These are phyloP conservation scores for Exocentrus adspersus DNA, from an alignment of 2,888 invertebrate species.

Conservation along the genomic window DNA sequence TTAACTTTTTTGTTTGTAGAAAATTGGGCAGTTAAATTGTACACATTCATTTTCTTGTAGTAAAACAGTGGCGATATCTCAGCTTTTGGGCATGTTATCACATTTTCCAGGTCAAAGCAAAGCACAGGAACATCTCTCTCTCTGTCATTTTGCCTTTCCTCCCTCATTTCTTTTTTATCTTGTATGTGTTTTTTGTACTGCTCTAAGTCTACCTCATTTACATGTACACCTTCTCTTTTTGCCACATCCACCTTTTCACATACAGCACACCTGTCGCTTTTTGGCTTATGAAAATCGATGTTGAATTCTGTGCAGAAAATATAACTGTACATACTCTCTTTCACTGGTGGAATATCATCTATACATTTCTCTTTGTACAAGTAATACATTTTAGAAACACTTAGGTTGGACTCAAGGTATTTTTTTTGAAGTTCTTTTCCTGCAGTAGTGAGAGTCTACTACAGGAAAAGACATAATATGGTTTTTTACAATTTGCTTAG, in stretches of 20 bases:
- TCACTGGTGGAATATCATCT: slow-evolving; percentile 21
- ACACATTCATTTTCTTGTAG: slow-evolving; percentile 34
- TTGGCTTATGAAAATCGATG: slow-evolving; percentile 35
- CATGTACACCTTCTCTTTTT: slow-evolving; percentile 23
- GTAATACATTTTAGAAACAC: slow-evolving; percentile 21
- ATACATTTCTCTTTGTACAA: slow-evolving; percentile 25
- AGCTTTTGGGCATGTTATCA: slow-evolving; percentile 37
- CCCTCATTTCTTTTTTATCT: slow-evolving; percentile 25
- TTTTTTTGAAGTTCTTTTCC: slow-evolving; percentile 26
- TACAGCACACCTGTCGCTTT: slow-evolving; percentile 29
- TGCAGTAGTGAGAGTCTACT: slow-evolving; percentile 26
- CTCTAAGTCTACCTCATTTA: slow-evolving; percentile 24
- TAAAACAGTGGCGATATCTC: slow-evolving; percentile 34
- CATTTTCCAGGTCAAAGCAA: slow-evolving; percentile 38
- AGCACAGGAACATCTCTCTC: slow-evolving; percentile 26
- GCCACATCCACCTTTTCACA: slow-evolving; percentile 24
- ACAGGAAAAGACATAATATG: slow-evolving; percentile 26
- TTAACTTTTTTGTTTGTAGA: slow-evolving; percentile 35
- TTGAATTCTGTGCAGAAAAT: slow-evolving; percentile 35
- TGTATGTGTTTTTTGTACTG: slow-evolving; percentile 24
- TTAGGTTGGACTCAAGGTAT: slow-evolving; percentile 14
- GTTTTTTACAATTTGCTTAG: slow-evolving; percentile 15
- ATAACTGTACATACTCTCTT: slow-evolving; percentile 28
- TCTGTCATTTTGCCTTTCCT: slow-evolving; percentile 24
- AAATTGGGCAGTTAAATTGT: slow-evolving; percentile 39